Percentiles rank a stretch among this genome's conserved stretches.
These are phyloP conservation scores for Atrichornis clamosus DNA, from an alignment of 2,113 vertebrate genomes.

Conservation along the genomic window DNA sequence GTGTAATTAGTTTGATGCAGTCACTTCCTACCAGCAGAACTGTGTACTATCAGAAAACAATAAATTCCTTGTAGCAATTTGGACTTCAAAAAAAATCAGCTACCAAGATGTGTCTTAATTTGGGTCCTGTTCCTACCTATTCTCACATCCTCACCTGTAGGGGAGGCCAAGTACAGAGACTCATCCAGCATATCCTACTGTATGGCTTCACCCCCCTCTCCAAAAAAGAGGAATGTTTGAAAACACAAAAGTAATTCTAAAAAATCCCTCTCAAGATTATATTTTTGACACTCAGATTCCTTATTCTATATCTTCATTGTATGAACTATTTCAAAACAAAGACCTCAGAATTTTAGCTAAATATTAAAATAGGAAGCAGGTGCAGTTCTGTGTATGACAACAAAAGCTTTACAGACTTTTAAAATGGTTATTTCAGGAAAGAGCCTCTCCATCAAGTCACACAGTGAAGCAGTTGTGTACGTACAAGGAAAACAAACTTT, in stretches of 20 bases:
- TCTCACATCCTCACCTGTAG: no score
- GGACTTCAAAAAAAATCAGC: background rate
- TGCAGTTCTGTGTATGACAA: background rate
- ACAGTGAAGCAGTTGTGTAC: background rate
- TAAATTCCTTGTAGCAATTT: background rate
- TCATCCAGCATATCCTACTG: background rate
- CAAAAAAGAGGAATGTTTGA: background rate
- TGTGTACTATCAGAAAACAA: background rate
- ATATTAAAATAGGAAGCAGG: background rate
- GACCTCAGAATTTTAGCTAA: background rate
- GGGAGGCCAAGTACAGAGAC: background rate
- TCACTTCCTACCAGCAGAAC: background rate
- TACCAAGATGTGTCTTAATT: background rate
- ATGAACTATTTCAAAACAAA: background rate
- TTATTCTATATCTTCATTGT: background rate
- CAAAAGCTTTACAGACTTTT: background rate
- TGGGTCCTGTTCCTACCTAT: background rate
- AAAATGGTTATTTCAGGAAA: conserved; percentile 21
- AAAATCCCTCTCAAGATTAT: background rate
- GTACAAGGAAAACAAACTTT: conserved; percentile 31
- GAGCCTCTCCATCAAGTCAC: background rate
- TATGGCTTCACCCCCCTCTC: background rate
- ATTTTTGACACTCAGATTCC: background rate
- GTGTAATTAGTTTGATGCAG: background rate
- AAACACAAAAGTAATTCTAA: background rate